Conservation (phyloP, 2,797 vertebrate genomes). For the Triplophysa bombifrons region DNA sequence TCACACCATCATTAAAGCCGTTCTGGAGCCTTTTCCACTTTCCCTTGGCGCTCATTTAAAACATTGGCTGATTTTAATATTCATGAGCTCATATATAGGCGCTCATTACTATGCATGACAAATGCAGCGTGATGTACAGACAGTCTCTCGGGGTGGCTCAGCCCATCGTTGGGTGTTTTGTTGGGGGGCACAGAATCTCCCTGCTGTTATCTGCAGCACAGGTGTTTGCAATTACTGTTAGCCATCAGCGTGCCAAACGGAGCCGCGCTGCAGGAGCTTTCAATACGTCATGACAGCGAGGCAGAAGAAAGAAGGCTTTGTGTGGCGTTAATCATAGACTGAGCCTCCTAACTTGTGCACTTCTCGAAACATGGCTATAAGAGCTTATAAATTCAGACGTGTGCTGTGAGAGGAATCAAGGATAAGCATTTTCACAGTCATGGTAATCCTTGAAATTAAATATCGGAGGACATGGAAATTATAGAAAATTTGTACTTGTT, state of each 20-base stretch:
- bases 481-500: too few relatives aligned
- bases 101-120: conserved; percentile 49
- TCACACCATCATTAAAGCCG: conserved; percentile 43
- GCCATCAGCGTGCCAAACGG: conserved; percentile 39
- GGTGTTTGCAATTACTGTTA: conserved; percentile 65
- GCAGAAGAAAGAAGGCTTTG: conserved; percentile 43
- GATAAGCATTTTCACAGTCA: background rate
- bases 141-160: conserved; percentile 28
- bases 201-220: conserved; percentile 61
- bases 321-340: conserved; percentile 1
- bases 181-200: background rate
- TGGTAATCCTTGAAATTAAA: too few relatives aligned
- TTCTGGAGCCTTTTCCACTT: conserved; percentile 11
- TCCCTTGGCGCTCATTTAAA: background rate
- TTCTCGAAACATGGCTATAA: background rate
- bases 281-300: conserved; percentile 23
- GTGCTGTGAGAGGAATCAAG: background rate
- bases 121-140: conserved; percentile 22
- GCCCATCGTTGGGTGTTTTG: conserved; percentile 31
- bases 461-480: too few relatives aligned
- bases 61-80: conserved; percentile 37
- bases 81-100: conserved; percentile 34
- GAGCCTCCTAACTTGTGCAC: conserved; percentile 1
- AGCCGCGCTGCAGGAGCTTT: conserved; percentile 33
- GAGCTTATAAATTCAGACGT: background rate